Base-by-base conservation (phyloP, 2,888 invertebrate species). In the Thereva unica region DNA sequence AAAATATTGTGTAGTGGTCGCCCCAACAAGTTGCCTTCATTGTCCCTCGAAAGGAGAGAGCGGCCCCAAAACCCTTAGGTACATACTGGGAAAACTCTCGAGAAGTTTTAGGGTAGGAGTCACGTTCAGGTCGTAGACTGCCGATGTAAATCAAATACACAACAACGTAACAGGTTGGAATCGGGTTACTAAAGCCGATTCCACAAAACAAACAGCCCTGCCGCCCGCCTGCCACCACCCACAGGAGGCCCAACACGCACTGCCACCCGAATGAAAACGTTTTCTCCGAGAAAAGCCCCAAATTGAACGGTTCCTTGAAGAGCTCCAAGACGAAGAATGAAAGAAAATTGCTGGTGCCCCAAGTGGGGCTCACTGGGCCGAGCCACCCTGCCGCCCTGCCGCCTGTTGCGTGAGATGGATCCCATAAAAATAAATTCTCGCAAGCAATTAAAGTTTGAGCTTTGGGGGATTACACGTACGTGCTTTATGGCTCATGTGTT, bases 381-480 rank as follows among this genome's bases (percentile, higher is more conserved):
- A 10, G n/a, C 10, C 57, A 9, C 47, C 8, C 37, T 47, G 50
- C 50, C 61, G 41, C 12, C 42, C 52, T 8, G 45, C 54, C 45
- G 68, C 68, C 68, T 68, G 68, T 68, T 68, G 68, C 68, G 68
- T 68, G 68, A 66, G 61, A 44, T 59, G 65, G 47, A 55, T 65
- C 65, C 53, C 68, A 61, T 68, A 68, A 68, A 68, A 68, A 68
- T 68, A 68, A 68, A 68, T 68, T 66, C 68, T 66, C 57, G 66
- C 50, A 66, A 66, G 66, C 68, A 68, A 68, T 68, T 68, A 68
- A 68, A 68, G 68, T 68, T 68, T 68, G 63, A 68, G 54, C 65
- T 50, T 57, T 54, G 10, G 68, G 59, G 64, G 42, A 53, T 64
- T 64, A 53, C 37, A 9, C 64, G 53, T 53, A 53, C 52, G 52